Percentiles rank a stretch among this genome's conserved stretches.
phyloP scores from a whole-genome alignment of 2,797 vertebrate species.

The Eurystomus glaucurus region DNA sequence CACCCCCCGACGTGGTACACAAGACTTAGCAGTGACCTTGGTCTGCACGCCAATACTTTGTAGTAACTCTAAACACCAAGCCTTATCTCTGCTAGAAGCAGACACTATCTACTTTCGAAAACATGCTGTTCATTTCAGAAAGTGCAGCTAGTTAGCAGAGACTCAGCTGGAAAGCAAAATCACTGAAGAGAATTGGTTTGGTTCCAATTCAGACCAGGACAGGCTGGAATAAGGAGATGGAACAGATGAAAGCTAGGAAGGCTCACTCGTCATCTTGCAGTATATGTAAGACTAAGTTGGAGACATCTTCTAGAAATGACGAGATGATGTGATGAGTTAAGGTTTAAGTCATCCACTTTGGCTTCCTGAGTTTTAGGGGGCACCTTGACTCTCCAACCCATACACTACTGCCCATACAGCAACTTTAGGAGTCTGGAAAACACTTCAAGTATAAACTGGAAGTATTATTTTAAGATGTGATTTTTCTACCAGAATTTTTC shows the following conservation, averaged over 20 bases:
- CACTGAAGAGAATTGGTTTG: too few relatives aligned
- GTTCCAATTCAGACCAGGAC: too few relatives aligned
- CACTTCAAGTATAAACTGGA: neutral
- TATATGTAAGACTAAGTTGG: neutral
- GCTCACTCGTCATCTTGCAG: neutral
- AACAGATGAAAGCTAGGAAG: neutral
- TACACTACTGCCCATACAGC: neutral
- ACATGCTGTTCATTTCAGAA: too few relatives aligned
- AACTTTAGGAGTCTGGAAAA: neutral
- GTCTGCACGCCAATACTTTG: too few relatives aligned
- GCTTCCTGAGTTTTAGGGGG: neutral
- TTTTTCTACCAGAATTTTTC: neutral
- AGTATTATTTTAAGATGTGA: neutral
- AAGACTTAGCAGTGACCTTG: too few relatives aligned
- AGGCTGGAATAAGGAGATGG: neutral
- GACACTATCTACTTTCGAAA: too few relatives aligned
- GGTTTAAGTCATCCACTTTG: neutral
- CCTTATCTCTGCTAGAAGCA: too few relatives aligned
- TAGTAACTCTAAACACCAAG: too few relatives aligned
- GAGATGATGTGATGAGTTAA: neutral
- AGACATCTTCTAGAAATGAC: neutral
- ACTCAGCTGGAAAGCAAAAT: too few relatives aligned
- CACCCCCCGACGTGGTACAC: too few relatives aligned
- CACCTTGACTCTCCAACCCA: neutral
- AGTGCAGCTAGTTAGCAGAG: too few relatives aligned